Base-by-base conservation (phyloP, 2,113 vertebrate species). In the Athene cunicularia region DNA sequence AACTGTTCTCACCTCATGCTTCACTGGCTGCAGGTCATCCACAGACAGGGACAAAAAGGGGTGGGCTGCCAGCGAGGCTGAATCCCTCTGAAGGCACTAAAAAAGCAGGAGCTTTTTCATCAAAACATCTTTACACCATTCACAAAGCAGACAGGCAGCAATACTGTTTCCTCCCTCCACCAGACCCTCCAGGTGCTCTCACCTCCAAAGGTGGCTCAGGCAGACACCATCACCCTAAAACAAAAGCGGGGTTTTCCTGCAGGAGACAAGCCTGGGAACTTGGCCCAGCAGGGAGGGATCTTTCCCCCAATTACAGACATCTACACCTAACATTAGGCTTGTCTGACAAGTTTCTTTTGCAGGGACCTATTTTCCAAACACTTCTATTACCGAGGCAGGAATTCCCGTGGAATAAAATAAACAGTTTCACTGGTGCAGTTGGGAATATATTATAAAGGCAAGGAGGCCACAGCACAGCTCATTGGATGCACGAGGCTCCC, bases 31-130 rank as follows among this genome's bases (percentile, higher is more conserved):
- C 59, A 33, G 28, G 58, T n/a, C 50, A 70, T 4, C 72, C 35
- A 21, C 10, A n/a, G 32, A 18, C 32, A 19, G 12, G 26, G 16
- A 55, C 23, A 5, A 32, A 23, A 30, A 55, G 41, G 16, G 88
- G 8, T 3, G 0, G 26, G 6, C 19, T 14, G 58, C 53, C 26
- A 6, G 10, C 3, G 1, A 73, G 49, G 26, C 53, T 26, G 19
- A 19, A 27, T 4, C 8, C 52, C 35, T 39, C 56, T 3, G n/a
- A 47, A 59, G 30, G 63, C 13, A 14, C 21, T 19, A 32, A 33
- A 8, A 19, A 50, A 50, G 41, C 0, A 1, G 28, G 55, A 28
- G 28, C 23, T 33, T 59, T n/a, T 28, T 27, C 49, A 17, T 3
- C 50, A 41, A 16, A 52, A 26, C 12, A 32, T 33, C n/a, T 66